Conservation (phyloP, 37 sponge, comb jelly and placozoan genomes). For the Hexactinellida sp. region DNA sequence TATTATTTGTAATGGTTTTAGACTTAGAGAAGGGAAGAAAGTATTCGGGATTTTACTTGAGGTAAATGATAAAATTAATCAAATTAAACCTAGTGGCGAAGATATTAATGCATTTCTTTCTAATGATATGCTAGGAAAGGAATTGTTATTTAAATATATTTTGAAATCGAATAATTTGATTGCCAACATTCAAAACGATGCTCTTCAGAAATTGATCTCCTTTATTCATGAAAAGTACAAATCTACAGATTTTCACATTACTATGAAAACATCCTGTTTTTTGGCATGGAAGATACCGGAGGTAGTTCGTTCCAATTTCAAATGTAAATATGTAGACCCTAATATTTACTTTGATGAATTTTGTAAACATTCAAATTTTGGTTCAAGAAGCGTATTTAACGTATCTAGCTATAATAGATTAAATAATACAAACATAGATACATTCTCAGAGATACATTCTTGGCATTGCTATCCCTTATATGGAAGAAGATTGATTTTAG, state of each 20-base stretch:
- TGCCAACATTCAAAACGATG: not conserved
- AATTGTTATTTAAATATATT: not conserved
- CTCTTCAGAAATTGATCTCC: not conserved
- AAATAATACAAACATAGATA: not conserved
- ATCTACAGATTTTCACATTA: not conserved
- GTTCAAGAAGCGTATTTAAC: not conserved
- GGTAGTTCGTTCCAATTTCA: not conserved
- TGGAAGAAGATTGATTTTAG: slow-evolving; percentile 54
- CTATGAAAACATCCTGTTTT: not conserved
- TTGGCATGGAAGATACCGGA: not conserved
- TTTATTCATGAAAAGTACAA: not conserved
- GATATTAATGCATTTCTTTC: not conserved
- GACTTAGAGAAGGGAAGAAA: not conserved
- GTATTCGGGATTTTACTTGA: not conserved
- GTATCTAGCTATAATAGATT: not conserved
- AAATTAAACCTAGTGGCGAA: not conserved
- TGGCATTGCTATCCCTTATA: slow-evolving; percentile 76
- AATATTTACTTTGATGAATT: not conserved
- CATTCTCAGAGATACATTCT: slow-evolving; percentile 30
- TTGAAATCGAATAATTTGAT: not conserved
- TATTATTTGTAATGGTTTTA: slow-evolving; percentile 13
- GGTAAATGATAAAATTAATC: not conserved
- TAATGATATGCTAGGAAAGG: not conserved
- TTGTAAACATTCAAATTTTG: not conserved
- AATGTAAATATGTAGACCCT: not conserved